A percentile compares a stretch with the other conserved stretches of the same genome.
Conservation (phyloP, 35 echinoderm and acorn worm species). For the Lytechinus variegatus region DNA sequence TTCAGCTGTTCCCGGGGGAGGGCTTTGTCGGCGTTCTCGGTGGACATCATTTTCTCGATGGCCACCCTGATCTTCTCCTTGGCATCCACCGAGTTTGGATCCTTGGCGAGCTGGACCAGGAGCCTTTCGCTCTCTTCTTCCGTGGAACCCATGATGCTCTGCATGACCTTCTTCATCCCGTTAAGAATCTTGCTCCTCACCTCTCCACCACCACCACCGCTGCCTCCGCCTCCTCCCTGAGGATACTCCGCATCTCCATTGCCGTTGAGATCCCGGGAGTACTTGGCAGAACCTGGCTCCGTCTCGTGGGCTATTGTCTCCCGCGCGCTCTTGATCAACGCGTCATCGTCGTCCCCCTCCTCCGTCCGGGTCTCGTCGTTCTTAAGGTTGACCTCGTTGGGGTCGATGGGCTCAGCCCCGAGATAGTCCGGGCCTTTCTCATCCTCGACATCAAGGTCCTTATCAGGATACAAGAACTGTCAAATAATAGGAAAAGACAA, state of each 20-base stretch:
- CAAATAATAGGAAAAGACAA: not conserved
- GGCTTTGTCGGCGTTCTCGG: not conserved
- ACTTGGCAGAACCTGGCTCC: constrained; percentile 20
- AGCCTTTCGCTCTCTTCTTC: constrained; percentile 23
- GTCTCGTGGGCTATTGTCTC: not conserved
- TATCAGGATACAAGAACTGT: constrained; percentile 8
- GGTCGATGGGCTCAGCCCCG: constrained; percentile 30
- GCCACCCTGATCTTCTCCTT: constrained; percentile 17
- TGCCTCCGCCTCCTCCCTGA: not conserved
- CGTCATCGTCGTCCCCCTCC: not conserved
- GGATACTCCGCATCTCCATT: not conserved
- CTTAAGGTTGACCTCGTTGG: constrained; percentile 29
- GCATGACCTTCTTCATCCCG: constrained; percentile 43
- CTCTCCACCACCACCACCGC: not conserved
- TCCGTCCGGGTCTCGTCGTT: not conserved
- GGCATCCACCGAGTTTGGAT: constrained; percentile 15
- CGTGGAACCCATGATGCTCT: constrained; percentile 28
- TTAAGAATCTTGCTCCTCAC: not conserved
- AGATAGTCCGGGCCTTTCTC: not conserved
- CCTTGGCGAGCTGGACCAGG: not conserved
- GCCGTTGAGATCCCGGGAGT: constrained; percentile 19
- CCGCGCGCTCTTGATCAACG: not conserved
- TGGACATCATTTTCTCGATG: constrained; percentile 48
- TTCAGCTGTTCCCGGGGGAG: constrained; percentile 24
- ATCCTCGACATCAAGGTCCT: not conserved